Evolutionary conservation across 2,888 invertebrate genomes (phyloP).

Genomic region (Trissolcus japonicus): DNA sequence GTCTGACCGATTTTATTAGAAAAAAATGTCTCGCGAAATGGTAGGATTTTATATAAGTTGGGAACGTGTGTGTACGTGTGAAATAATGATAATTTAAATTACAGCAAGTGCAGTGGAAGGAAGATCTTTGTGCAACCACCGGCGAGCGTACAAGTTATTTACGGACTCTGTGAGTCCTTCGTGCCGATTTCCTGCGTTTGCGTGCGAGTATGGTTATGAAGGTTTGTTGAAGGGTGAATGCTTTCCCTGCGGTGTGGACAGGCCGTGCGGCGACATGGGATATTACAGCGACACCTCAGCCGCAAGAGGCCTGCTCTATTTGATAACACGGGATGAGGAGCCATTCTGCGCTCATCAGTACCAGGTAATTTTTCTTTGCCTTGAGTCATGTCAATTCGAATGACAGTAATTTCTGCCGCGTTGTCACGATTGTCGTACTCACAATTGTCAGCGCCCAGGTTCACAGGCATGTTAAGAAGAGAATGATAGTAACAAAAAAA

Average conservation of each 20-base stretch:
- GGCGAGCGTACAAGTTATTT: slow-evolving; percentile 95
- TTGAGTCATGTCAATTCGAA: not conserved
- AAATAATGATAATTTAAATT: slow-evolving; percentile 60
- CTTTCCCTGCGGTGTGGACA: slow-evolving; percentile 82
- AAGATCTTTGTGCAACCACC: slow-evolving; percentile 93
- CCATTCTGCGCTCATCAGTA: slow-evolving; percentile 97
- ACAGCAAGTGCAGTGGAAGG: slow-evolving; percentile 88
- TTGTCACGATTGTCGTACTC: slow-evolving; percentile 15
- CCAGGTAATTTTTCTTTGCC: slow-evolving; percentile 59
- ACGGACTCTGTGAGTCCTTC: slow-evolving; percentile 94
- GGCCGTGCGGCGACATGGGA: slow-evolving; percentile 93
- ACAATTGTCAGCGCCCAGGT: not conserved
- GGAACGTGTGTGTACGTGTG: too few species aligned
- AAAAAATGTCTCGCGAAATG: too few species aligned
- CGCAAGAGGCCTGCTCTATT: slow-evolving; percentile 90
- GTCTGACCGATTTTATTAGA: too few species aligned
- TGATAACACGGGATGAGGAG: slow-evolving; percentile 92
- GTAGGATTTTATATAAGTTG: too few species aligned
- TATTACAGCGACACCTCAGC: slow-evolving; percentile 92
- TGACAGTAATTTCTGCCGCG: not conserved
- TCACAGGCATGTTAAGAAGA: too few species aligned
- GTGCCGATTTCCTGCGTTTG: slow-evolving; percentile 94
- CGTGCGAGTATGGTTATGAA: slow-evolving; percentile 88
- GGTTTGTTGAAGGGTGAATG: slow-evolving; percentile 88
- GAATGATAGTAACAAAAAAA: slow-evolving; percentile 25